Base-by-base conservation (phyloP, 2,797 vertebrate species). In the Corythornis leucogaster region DNA sequence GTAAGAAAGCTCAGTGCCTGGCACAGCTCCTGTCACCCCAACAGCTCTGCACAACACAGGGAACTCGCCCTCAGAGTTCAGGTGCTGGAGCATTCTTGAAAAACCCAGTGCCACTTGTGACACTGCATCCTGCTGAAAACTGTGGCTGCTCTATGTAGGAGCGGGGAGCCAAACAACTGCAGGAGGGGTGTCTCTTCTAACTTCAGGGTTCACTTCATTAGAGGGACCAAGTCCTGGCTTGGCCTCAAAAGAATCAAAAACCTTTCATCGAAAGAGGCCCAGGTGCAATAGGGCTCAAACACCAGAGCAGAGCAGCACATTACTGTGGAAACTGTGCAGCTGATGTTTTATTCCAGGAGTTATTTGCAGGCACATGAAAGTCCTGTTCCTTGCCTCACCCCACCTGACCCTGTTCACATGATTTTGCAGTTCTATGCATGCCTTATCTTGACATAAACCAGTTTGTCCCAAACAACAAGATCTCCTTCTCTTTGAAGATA, bases 1-100 rank as follows among this genome's bases (percentile, higher is more conserved):
- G 45, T 4, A 6, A 11, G 70, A 55, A 12, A 24, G 24, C n/a
- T 20, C 4, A 25, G 48, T 6, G 43, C 33, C 57, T 26, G 17
- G 31, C 26, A 35, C 22, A n/a, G 20, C n/a, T 86, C 15, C 53
- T n/a, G 3, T 1, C 1, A 0, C 33, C 55, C 67, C 3, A 0
- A 4, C 21, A 66, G 78, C 50, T 30, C 31, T 18, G 22, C 35
- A 31, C 9, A 35, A 1, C 8, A 14, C 4, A 1, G 14, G 35
- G 46, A 73, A 4, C 6, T 24, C 64, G 21, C 28, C 6, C 50
- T 11, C n/a, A 1, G 10, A 12, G 8, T 50, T 42, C 43, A 25
- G 45, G 20, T 8, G 53, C 48, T 50, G 59, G 28, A 69, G 31
- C 16, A 30, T 31, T 9, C 51, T 2, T 4, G 7, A 33, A 15